Percentiles rank a stretch among this genome's conserved stretches.
Conservation (phyloP, 2,113 vertebrate genomes). For the Boulengeromyrus knoepffleri region DNA sequence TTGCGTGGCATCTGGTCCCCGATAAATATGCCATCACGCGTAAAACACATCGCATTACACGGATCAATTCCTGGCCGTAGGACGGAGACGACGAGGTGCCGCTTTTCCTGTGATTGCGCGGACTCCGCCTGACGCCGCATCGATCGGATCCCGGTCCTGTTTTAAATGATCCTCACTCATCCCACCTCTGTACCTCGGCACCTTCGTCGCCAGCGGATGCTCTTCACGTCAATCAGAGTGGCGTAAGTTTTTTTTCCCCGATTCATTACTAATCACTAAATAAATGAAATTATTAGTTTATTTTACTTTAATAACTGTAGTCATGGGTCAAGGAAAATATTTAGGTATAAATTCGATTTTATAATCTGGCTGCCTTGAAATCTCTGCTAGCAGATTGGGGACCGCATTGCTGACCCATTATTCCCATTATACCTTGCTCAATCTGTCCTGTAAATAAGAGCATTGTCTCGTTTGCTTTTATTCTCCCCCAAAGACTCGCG, state of each 20-base stretch:
- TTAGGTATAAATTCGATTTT: neutral
- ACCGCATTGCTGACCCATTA: neutral
- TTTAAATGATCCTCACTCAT: neutral
- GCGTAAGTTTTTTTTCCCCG: neutral
- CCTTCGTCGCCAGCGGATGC: neutral
- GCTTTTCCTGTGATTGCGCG: neutral
- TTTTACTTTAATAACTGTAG: neutral
- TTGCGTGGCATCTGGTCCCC: neutral
- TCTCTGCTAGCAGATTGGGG: neutral
- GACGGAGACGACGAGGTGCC: neutral
- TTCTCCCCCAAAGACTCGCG: neutral
- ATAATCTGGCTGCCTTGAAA: neutral
- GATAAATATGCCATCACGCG: neutral
- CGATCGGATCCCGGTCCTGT: neutral
- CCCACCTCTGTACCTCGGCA: neutral
- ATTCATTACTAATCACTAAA: neutral
- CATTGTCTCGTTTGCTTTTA: neutral
- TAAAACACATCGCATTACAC: neutral
- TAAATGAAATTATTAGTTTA: neutral
- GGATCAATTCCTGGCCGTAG: slow-evolving; percentile 3
- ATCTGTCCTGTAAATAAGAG: neutral
- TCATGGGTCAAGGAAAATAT: neutral
- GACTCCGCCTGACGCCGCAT: neutral
- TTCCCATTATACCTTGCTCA: neutral
- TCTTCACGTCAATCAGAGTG: neutral